Conservation (phyloP, 2,113 vertebrate species). For the Stegostoma tigrinum region DNA sequence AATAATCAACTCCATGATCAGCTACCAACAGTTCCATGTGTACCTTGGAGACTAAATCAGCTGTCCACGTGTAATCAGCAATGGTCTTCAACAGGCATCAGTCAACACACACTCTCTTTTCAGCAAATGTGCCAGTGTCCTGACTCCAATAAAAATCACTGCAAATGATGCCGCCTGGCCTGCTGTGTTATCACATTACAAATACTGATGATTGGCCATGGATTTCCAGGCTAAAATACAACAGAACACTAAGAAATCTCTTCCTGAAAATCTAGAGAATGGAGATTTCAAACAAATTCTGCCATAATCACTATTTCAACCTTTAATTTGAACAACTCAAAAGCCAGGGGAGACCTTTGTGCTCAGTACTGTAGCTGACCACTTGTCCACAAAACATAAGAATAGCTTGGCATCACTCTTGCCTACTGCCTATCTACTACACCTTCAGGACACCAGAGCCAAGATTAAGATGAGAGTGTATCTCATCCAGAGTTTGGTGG, state of each 20-base stretch:
- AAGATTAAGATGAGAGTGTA: not conserved
- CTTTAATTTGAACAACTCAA: not conserved
- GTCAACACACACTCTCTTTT: not conserved
- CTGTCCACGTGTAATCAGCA: not conserved
- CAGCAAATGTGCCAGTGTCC: not conserved
- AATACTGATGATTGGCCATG: not conserved
- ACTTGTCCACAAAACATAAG: not conserved
- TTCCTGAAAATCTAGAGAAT: not conserved
- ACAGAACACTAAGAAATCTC: not conserved
- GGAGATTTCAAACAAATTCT: not conserved
- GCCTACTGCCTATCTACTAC: not conserved
- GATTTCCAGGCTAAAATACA: not conserved
- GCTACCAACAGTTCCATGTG: too few relatives aligned
- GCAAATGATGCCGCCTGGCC: too few relatives aligned
- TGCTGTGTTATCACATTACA: too few relatives aligned
- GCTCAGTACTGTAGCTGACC: not conserved
- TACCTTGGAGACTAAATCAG: not conserved
- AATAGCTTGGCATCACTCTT: not conserved
- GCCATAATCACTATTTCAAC: not conserved
- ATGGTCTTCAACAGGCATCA: not conserved
- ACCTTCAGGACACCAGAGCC: not conserved
- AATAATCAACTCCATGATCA: too few relatives aligned
- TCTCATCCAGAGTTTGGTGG: not conserved
- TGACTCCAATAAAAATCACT: not conserved
- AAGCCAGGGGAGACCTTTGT: not conserved